Evolutionary conservation across 2,888 invertebrate genomes (phyloP), one percentile per base, ranked within the genome.

Genomic region (Drosophila putrida): DNA sequence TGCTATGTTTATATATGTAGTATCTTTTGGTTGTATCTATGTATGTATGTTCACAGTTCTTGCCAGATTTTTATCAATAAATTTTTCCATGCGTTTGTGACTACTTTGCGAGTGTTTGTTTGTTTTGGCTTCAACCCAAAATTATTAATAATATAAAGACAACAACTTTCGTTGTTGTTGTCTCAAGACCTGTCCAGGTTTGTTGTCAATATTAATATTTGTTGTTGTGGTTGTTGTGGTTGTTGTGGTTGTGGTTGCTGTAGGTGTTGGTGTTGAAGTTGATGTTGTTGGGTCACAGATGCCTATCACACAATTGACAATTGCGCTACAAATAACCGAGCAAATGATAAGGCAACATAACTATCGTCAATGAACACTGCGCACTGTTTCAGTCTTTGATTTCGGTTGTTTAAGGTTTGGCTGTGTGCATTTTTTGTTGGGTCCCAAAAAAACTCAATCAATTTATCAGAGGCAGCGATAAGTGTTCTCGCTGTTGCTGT

Each of bases 241-340:
- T 65, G 49, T 41, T 59, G 33, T 31, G 44, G 38, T 50, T 57
- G 43, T 38, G 63, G 41, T 39, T 63, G 44, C 39, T 49, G 36
- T 47, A 58, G 38, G 20, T 57, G 38, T 46, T 43, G 65, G n/a
- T 59, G 54, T 6, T 31, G 31, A 4, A 1, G 38, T 47, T 63
- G 38, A 10, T 50, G 39, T 25, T 28, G 39, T 50, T 61, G 46
- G 44, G 35, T 10, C 51, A 41, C 51, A 73, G 89, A 84, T 89
- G 82, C 59, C 71, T 89, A 89, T 88, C 89, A 54, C 63, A 59
- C 82, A 71, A 89, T 89, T 89, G 84, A 84, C 88, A 89, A 89
- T 84, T 81, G 87, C 75, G 84, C 78, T 88, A 77, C 87, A 77
- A 75, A 78, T 68, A 78, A 71, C 72, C 64, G 47, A 51, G 44